A percentile compares a stretch with the other conserved stretches of the same genome.
phyloP scores from a whole-genome alignment of 92 coral and sea anemone species.

The Parazoanthus swiftii region DNA sequence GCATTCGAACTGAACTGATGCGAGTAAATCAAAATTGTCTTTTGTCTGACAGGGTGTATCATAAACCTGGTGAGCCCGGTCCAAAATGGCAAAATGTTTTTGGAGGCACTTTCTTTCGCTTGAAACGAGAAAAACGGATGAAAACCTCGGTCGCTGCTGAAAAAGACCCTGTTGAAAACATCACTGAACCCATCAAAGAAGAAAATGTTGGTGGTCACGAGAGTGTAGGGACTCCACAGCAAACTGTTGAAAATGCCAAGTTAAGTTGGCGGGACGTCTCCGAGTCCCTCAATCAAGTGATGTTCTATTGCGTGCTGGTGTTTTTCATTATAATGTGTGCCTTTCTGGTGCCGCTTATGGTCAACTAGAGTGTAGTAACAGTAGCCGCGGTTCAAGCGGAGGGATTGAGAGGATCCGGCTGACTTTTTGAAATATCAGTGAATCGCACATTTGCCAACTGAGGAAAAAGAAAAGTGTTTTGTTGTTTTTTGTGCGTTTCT shows the following conservation, averaged over 20 bases:
- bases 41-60: neutral
- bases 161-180: neutral
- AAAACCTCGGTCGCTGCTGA: neutral
- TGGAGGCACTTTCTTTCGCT: neutral
- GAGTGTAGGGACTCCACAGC: neutral
- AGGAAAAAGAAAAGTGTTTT: too few species aligned
- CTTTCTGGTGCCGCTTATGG: neutral
- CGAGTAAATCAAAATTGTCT: too few species aligned
- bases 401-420: too few species aligned
- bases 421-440: too few species aligned
- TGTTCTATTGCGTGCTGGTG: neutral
- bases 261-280: neutral
- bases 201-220: neutral
- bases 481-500: too few species aligned
- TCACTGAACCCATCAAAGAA: neutral
- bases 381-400: too few species aligned
- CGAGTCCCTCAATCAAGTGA: neutral
- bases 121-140: neutral
- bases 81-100: neutral
- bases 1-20: too few species aligned
- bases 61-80: neutral
- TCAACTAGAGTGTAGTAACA: conserved; percentile 37
- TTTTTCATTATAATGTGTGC: too few species aligned
- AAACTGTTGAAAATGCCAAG: neutral
- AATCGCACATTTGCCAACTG: too few species aligned